Evolutionary conservation across 2,797 vertebrate species (phyloP).

Genomic region (Gymnocypris eckloni): DNA sequence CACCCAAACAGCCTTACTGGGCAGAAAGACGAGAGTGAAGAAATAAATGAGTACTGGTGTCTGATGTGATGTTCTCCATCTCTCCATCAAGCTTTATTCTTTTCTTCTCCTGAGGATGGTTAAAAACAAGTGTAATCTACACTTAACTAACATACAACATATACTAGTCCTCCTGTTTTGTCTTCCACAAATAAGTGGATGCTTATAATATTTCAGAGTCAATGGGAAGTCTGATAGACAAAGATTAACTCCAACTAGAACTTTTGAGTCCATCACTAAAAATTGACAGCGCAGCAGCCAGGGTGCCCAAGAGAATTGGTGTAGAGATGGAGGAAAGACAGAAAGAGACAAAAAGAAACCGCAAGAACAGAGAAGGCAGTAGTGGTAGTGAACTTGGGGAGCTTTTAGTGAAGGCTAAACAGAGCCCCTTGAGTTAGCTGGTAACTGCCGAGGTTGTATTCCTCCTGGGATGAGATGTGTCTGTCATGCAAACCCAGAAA

Average conservation of each 20-base stretch:
- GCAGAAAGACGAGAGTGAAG: conserved; percentile 13
- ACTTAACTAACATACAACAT: conserved; percentile 12
- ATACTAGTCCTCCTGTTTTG: conserved; percentile 37
- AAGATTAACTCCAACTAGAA: conserved; percentile 39
- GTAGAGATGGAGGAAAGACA: conserved; percentile 44
- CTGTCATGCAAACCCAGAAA: conserved; percentile 19
- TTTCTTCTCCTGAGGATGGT: conserved; percentile 20
- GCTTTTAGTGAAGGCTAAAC: conserved; percentile 36
- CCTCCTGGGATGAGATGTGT: conserved; percentile 25
- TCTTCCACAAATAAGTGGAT: conserved; percentile 50
- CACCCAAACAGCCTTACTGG: conserved; percentile 26
- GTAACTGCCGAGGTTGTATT: conserved; percentile 23
- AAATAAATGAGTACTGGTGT: conserved; percentile 35
- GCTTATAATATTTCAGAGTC: conserved; percentile 41
- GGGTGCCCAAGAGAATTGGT: conserved; percentile 57
- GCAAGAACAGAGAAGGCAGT: conserved; percentile 5
- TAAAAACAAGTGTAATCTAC: conserved; percentile 27
- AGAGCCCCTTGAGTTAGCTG: conserved; percentile 33
- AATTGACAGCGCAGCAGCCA: conserved; percentile 65
- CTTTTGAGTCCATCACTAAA: conserved; percentile 64
- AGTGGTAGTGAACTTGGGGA: conserved; percentile 19
- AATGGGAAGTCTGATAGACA: conserved; percentile 21
- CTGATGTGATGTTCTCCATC: conserved; percentile 32
- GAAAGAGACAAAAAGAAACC: conserved; percentile 19
- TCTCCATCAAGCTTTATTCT: background rate